phyloP scores from a whole-genome alignment of 2,888 invertebrate genomes.

The Acanthococcus lagerstroemiae region DNA sequence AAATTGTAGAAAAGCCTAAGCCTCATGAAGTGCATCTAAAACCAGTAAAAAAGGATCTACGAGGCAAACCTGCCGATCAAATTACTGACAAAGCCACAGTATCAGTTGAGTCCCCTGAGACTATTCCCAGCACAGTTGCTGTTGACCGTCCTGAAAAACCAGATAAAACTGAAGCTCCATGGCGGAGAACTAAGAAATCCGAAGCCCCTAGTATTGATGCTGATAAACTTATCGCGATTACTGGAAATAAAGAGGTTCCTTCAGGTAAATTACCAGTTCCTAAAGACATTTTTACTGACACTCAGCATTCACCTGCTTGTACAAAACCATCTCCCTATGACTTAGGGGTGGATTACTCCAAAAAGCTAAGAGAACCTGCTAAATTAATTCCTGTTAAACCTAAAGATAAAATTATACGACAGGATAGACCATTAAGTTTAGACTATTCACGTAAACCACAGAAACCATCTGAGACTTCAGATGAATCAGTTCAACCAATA shows the following conservation, averaged over 20 bases:
- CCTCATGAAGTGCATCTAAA: no score
- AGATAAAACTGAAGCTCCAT: conserved; percentile 36
- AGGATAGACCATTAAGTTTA: no score
- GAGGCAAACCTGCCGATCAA: no score
- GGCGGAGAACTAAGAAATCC: conserved; percentile 44
- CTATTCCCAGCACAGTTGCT: conserved; percentile 35
- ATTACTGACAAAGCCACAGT: neutral
- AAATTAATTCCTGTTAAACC: conserved; percentile 31
- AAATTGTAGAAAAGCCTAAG: no score
- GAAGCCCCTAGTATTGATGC: conserved; percentile 46
- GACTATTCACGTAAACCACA: no score
- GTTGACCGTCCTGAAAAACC: conserved; percentile 36
- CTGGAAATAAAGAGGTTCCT: conserved; percentile 40
- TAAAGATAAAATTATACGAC: conserved; percentile 37
- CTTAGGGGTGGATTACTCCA: no score
- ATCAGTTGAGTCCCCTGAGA: conserved; percentile 37
- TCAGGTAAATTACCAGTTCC: conserved; percentile 46
- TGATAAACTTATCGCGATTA: conserved; percentile 43
- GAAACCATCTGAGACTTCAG: no score
- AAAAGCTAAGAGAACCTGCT: conserved; percentile 35
- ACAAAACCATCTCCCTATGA: no score
- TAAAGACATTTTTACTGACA: conserved; percentile 32
- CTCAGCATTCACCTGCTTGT: no score
- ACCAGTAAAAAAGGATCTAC: no score
- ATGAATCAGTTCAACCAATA: no score